Percentiles rank a stretch among this genome's conserved stretches.
Evolutionary conservation across 2,113 vertebrate species (phyloP).

Genomic region (Paedocypris sp.): DNA sequence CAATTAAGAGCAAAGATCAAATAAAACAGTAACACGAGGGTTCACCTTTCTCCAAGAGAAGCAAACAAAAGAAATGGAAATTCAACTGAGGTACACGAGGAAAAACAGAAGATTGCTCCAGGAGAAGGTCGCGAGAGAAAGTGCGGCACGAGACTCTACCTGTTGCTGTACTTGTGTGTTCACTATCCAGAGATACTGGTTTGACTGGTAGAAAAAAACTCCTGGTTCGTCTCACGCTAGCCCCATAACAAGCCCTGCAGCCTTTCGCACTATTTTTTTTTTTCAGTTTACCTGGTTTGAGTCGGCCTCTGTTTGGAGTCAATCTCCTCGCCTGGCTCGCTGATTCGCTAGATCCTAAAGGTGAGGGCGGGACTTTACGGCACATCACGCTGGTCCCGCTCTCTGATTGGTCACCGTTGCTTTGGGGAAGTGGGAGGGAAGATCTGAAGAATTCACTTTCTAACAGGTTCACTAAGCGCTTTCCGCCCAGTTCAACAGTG

Average conservation of each 20-base stretch:
- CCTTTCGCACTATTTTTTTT: slow-evolving; percentile 40
- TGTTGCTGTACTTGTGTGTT: slow-evolving; percentile 65
- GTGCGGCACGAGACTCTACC: slow-evolving; percentile 70
- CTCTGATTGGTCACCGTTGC: slow-evolving; percentile 48
- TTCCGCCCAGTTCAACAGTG: too few relatives aligned
- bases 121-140: slow-evolving; percentile 55
- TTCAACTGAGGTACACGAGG: slow-evolving; percentile 62
- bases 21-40: slow-evolving; percentile 64
- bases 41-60: slow-evolving; percentile 73
- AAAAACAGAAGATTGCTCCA: slow-evolving; percentile 59
- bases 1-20: slow-evolving; percentile 88
- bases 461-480: too few relatives aligned
- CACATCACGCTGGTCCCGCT: slow-evolving; percentile 34
- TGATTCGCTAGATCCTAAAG: slow-evolving; percentile 68
- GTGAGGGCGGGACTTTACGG: slow-evolving; percentile 67
- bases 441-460: slow-evolving; percentile 16
- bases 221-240: slow-evolving; percentile 69
- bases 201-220: slow-evolving; percentile 68
- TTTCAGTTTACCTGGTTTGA: slow-evolving; percentile 76
- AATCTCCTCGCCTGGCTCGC: slow-evolving; percentile 39
- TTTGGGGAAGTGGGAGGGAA: slow-evolving; percentile 48
- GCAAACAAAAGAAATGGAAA: slow-evolving; percentile 69
- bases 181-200: slow-evolving; percentile 73
- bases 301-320: slow-evolving; percentile 58
- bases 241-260: slow-evolving; percentile 72